These are phyloP conservation scores for Xestia c-nigrum DNA, from an alignment of 2,888 invertebrate genomes.

Conservation along the genomic window DNA sequence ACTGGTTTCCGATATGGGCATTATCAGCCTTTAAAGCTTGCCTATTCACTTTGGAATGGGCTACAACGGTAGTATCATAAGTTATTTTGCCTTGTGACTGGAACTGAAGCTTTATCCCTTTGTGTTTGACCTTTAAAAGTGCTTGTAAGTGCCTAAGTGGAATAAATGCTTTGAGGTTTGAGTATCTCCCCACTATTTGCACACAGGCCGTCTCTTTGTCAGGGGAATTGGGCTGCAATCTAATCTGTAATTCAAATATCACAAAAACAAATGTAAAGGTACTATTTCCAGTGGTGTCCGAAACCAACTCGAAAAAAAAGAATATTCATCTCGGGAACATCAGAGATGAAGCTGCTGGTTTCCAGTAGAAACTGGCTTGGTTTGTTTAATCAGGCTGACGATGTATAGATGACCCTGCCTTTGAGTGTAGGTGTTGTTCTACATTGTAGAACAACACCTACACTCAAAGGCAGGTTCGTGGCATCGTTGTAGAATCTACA, in stretches of 20 bases:
- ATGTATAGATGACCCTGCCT: background rate
- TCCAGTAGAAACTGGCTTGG: background rate
- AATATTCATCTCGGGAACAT: background rate
- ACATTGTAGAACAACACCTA: too few relatives aligned
- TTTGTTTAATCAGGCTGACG: background rate
- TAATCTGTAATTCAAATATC: too few relatives aligned
- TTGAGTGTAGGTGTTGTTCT: background rate
- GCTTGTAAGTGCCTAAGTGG: too few relatives aligned
- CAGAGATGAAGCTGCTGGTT: background rate
- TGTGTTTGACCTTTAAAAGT: too few relatives aligned
- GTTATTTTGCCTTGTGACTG: too few relatives aligned
- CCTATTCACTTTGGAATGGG: too few relatives aligned
- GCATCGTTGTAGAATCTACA: too few relatives aligned
- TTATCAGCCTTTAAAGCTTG: background rate
- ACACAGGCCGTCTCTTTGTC: background rate
- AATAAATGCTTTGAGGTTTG: too few relatives aligned
- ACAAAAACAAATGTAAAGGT: background rate
- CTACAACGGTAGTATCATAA: too few relatives aligned
- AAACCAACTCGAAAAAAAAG: too few relatives aligned
- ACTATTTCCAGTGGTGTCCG: rapidly evolving
- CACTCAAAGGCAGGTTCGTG: too few relatives aligned
- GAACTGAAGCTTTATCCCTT: too few relatives aligned
- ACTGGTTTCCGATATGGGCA: background rate
- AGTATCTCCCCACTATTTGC: background rate
- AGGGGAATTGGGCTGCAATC: background rate